phyloP scores from a whole-genome alignment of 1,140 invertebrate species.

The Drosophila ananassae region DNA sequence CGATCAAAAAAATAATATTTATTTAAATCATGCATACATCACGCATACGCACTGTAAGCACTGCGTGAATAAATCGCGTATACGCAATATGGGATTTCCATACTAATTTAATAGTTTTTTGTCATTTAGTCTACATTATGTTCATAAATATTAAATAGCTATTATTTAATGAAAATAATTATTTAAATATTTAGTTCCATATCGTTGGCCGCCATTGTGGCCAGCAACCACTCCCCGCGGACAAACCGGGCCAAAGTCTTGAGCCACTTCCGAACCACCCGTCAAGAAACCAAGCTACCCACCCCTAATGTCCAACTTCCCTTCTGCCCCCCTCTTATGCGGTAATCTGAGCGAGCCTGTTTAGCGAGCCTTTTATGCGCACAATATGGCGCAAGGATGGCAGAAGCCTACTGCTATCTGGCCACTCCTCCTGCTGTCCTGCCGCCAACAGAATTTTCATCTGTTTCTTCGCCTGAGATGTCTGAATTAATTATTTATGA shows the following conservation, averaged over 20 bases:
- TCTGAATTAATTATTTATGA: slow-evolving; percentile 81
- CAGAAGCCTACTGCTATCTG: slow-evolving; percentile 26
- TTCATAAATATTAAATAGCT: too few species aligned
- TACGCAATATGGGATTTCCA: background rate
- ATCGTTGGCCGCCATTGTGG: slow-evolving; percentile 13
- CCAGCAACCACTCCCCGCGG: slow-evolving; percentile 2
- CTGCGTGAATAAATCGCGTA: background rate
- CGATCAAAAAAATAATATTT: background rate
- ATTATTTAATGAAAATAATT: background rate
- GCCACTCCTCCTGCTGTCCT: background rate
- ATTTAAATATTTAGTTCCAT: background rate
- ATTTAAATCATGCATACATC: background rate
- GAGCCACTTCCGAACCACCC: slow-evolving; percentile 47
- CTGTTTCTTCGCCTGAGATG: slow-evolving; percentile 51
- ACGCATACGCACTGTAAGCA: background rate
- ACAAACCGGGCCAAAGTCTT: slow-evolving; percentile 54
- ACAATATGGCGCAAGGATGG: slow-evolving; percentile 66
- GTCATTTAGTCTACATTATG: too few species aligned
- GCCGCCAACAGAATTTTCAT: slow-evolving; percentile 53
- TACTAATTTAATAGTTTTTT: background rate
- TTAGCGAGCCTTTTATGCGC: slow-evolving; percentile 73
- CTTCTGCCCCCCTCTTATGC: background rate
- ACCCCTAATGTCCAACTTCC: background rate
- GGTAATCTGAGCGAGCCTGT: slow-evolving; percentile 68
- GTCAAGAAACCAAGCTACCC: slow-evolving; percentile 5